Conservation (phyloP, 2,797 vertebrate genomes). For the Catharus ustulatus region DNA sequence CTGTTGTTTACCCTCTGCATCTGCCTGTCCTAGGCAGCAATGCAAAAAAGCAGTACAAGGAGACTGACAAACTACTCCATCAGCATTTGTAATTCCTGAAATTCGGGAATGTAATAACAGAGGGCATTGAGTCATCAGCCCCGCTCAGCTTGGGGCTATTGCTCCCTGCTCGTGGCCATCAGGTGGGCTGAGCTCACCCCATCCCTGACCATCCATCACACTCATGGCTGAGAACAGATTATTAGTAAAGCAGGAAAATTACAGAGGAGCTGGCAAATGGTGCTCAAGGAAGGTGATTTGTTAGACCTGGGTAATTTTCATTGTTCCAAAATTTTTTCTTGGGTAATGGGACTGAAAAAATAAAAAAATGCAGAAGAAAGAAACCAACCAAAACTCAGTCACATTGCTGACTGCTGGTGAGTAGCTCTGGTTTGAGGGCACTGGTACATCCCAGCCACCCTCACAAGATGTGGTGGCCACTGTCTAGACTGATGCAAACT, state of each 20-base stretch:
- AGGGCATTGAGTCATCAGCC: not conserved
- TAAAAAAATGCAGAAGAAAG: accelerated
- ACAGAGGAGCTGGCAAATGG: not conserved
- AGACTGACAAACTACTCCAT: not conserved
- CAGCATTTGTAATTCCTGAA: not conserved
- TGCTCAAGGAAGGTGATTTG: not conserved
- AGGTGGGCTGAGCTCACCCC: not conserved
- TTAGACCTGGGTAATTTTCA: not conserved
- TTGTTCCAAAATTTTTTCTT: not conserved
- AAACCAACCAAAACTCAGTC: not conserved
- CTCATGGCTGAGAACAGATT: not conserved
- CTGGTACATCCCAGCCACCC: not conserved
- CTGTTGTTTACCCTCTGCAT: not conserved
- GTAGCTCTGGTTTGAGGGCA: not conserved
- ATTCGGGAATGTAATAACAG: not conserved
- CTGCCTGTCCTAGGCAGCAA: not conserved
- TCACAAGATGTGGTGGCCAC: accelerated
- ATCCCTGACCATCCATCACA: not conserved
- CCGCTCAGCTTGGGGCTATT: not conserved
- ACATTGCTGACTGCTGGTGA: not conserved
- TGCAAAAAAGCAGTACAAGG: not conserved
- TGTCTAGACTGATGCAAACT: constrained; percentile 37
- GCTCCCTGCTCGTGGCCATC: not conserved
- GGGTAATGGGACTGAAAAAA: not conserved
- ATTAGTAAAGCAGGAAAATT: not conserved